Percentiles rank a stretch among this genome's conserved stretches.
phyloP scores from a whole-genome alignment of 2,888 invertebrate species.

The Dioctria linearis region DNA sequence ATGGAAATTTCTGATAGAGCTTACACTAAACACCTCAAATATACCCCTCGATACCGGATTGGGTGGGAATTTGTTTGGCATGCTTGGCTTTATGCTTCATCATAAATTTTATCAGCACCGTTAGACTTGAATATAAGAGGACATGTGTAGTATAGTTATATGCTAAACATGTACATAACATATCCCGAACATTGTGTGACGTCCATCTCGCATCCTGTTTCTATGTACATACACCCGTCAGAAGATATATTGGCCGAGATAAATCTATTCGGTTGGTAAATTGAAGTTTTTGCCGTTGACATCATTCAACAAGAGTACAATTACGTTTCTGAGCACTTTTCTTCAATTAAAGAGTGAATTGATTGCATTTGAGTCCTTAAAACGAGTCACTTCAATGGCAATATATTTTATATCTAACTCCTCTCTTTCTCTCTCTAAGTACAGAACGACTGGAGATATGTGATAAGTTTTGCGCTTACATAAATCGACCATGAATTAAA shows the following conservation, averaged over 20 bases:
- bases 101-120: constrained; percentile 19
- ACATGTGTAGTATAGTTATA: no score
- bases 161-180: neutral
- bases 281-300: constrained; percentile 43
- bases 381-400: constrained; percentile 11
- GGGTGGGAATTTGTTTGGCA: no score
- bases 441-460: no score
- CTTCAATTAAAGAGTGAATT: constrained; percentile 40
- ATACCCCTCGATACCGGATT: no score
- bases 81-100: constrained; percentile 15
- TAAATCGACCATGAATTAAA: no score
- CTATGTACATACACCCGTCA: neutral
- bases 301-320: constrained; percentile 28
- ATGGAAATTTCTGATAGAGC: no score
- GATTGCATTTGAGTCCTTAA: constrained; percentile 20
- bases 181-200: neutral
- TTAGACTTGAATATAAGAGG: no score
- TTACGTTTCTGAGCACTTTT: constrained; percentile 37
- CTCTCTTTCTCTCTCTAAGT: no score
- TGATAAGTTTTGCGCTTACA: no score
- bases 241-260: constrained; percentile 36
- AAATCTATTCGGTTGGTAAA: constrained; percentile 37
- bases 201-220: neutral
- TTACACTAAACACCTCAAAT: no score
- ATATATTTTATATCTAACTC: neutral